Percentiles rank a stretch among this genome's conserved stretches.
Conservation (phyloP, 1,140 invertebrate species). For the Phocides pigmalion region DNA sequence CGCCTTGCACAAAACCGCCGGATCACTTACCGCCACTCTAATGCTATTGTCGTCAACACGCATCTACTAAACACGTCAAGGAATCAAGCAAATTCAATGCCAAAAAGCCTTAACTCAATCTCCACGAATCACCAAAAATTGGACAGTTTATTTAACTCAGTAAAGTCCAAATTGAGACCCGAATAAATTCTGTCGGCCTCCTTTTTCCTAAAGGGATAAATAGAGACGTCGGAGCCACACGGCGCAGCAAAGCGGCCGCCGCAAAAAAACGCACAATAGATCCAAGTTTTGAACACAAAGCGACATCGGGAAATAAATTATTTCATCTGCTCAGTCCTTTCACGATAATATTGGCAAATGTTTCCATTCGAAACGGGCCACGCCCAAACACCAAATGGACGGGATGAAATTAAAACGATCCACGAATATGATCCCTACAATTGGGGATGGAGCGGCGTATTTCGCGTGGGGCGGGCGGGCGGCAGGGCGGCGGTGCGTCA, state of each 20-base stretch:
- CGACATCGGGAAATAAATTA: conserved; percentile 81
- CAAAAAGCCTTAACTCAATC: conserved; percentile 41
- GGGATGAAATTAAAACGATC: conserved; percentile 39
- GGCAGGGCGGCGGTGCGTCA: conserved; percentile 57
- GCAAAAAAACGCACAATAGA: conserved; percentile 78
- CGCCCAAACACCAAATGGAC: conserved; percentile 66
- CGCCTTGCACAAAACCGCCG: conserved; percentile 74
- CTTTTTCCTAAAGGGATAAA: conserved; percentile 71
- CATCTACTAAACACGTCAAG: conserved; percentile 62
- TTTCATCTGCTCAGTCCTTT: conserved; percentile 82
- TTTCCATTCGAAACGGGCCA: conserved; percentile 80
- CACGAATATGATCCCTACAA: conserved; percentile 23
- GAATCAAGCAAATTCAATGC: conserved; percentile 2
- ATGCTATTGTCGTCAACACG: conserved; percentile 77
- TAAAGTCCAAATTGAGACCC: conserved; percentile 44
- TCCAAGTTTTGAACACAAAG: conserved; percentile 78
- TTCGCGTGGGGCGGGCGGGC: neutral
- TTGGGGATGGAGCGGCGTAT: conserved; percentile 22
- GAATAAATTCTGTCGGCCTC: conserved; percentile 50
- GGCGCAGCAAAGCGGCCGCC: conserved; percentile 69
- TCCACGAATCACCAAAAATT: neutral
- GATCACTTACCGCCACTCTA: conserved; percentile 73
- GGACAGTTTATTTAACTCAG: neutral
- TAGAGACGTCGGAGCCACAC: conserved; percentile 74
- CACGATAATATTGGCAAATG: conserved; percentile 83